phyloP scores from a whole-genome alignment of 1,140 invertebrate species.

The Drosophila tsacasi region DNA sequence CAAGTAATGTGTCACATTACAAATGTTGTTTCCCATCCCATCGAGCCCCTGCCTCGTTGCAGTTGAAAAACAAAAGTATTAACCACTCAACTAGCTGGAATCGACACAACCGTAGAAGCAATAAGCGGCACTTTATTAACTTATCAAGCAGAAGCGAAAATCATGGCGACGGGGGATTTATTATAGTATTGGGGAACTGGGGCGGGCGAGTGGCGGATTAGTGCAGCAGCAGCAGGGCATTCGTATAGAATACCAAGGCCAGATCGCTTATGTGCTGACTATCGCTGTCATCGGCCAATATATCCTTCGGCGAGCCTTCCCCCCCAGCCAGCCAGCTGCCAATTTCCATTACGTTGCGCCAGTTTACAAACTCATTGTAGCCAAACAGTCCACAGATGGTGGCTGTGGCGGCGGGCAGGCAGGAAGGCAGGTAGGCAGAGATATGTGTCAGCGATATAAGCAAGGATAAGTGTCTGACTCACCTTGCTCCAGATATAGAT shows the following conservation, averaged over 20 bases:
- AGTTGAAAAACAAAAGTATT: constrained; percentile 76
- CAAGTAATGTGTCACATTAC: constrained; percentile 80
- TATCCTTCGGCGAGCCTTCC: constrained; percentile 12
- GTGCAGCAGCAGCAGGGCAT: constrained; percentile 69
- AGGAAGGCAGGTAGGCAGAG: neutral
- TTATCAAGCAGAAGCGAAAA: constrained; percentile 52
- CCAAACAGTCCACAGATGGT: constrained; percentile 76
- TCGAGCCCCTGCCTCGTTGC: constrained; percentile 5
- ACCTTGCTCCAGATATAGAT: constrained; percentile 80
- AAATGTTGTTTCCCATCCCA: constrained; percentile 60
- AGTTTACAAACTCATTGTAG: constrained; percentile 79
- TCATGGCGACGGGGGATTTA: neutral
- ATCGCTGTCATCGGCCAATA: constrained; percentile 30
- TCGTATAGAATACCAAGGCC: constrained; percentile 69
- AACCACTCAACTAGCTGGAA: constrained; percentile 39
- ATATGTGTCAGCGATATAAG: constrained; percentile 9
- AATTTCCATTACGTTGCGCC: constrained; percentile 75
- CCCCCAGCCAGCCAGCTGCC: constrained; percentile 63
- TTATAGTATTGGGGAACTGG: neutral
- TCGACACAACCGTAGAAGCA: constrained; percentile 59
- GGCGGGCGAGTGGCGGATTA: constrained; percentile 25
- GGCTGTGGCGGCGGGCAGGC: constrained; percentile 35
- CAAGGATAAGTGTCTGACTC: constrained; percentile 29
- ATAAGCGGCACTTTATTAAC: constrained; percentile 69
- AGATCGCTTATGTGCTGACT: constrained; percentile 67